Evolutionary conservation across 2,113 vertebrate species (phyloP).

Genomic region (Motacilla alba): DNA sequence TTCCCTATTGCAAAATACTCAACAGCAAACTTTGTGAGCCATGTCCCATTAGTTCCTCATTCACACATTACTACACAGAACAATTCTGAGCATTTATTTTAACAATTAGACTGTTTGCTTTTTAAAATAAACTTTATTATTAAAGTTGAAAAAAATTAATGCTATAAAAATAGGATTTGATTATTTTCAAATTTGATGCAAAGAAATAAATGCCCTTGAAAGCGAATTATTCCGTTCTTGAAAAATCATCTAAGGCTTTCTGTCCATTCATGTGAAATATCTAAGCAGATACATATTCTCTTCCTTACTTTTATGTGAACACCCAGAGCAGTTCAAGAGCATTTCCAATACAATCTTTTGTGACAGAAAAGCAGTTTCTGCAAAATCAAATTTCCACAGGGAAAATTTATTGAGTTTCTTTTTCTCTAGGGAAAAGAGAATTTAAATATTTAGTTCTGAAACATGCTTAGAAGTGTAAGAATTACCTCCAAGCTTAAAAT

Average conservation of each 20-base stretch:
- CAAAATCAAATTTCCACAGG: constrained; percentile 47
- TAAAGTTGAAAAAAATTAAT: neutral
- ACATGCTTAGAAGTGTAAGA: constrained; percentile 35
- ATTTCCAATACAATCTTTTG: constrained; percentile 13
- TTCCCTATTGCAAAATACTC: neutral
- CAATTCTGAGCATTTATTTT: neutral
- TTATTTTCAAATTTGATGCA: neutral
- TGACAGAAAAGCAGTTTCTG: constrained; percentile 50
- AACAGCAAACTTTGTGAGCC: neutral
- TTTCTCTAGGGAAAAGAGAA: constrained; percentile 17
- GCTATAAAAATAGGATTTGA: neutral
- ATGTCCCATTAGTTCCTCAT: neutral
- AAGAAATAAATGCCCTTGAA: neutral
- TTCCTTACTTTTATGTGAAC: neutral
- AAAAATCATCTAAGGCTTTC: neutral
- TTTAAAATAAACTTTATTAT: neutral
- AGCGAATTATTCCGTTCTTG: neutral
- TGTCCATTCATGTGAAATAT: neutral
- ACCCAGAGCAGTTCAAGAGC: neutral
- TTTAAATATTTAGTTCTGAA: constrained; percentile 45
- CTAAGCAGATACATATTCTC: neutral
- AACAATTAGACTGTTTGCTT: neutral
- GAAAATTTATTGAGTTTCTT: constrained; percentile 8
- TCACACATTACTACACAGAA: neutral
- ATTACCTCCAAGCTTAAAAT: constrained; percentile 40